Evolutionary conservation across 2,797 vertebrate species (phyloP).

Genomic region (Sarcophilus harrisii): DNA sequence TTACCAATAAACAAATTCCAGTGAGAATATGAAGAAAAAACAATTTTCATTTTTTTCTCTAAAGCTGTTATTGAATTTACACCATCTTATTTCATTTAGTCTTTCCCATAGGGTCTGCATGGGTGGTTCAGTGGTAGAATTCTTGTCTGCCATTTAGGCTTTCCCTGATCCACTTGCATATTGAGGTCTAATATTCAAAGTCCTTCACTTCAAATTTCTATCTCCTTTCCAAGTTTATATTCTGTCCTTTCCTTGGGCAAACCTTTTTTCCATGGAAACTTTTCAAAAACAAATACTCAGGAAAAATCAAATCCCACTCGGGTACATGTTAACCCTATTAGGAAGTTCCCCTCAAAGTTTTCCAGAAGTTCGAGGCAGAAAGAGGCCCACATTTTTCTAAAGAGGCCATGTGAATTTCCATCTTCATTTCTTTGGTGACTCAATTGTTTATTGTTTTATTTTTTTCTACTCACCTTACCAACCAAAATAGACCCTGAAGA

Average conservation of each 20-base stretch:
- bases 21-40: neutral
- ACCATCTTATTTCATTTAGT: neutral
- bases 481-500: neutral
- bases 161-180: neutral
- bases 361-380: neutral
- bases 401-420: neutral
- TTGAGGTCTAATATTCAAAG: neutral
- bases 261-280: neutral
- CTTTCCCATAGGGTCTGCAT: neutral
- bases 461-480: neutral
- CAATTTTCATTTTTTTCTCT: neutral
- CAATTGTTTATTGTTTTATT: neutral
- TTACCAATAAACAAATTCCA: neutral
- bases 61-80: neutral
- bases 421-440: neutral
- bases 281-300: neutral
- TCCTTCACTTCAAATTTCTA: neutral
- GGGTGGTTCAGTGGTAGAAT: too few relatives aligned
- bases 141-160: neutral
- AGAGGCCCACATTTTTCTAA: neutral
- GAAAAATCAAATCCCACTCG: neutral
- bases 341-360: neutral
- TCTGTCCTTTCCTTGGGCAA: neutral
- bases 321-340: neutral
- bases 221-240: neutral